Conservation (phyloP, 1,140 invertebrate species). For the Hylaeus anthracinus region DNA sequence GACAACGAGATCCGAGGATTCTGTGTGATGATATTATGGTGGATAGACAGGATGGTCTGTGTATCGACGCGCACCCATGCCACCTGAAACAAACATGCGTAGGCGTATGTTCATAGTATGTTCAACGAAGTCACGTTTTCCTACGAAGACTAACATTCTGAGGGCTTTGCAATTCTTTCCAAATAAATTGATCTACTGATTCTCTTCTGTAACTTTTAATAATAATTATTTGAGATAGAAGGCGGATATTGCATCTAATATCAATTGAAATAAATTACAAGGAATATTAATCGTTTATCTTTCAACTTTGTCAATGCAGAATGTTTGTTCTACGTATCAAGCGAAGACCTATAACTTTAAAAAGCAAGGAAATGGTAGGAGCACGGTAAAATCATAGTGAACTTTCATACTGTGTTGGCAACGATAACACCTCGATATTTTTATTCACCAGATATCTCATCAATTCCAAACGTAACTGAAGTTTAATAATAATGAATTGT, state of each 20-base stretch:
- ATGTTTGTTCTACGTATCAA: no score
- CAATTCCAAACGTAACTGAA: background rate
- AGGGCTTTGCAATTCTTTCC: no score
- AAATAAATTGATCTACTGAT: no score
- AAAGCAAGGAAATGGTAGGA: background rate
- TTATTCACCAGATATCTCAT: conserved; percentile 1
- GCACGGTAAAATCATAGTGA: background rate
- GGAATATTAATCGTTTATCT: no score
- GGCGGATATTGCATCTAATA: no score
- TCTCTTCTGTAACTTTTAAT: no score
- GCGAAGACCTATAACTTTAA: no score
- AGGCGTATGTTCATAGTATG: background rate
- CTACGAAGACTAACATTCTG: background rate
- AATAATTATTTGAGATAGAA: background rate
- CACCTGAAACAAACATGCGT: conserved; percentile 83
- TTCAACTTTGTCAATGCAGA: no score
- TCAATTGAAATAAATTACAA: no score
- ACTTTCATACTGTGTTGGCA: background rate
- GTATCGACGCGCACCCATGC: conserved; percentile 96
- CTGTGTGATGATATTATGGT: conserved; percentile 93
- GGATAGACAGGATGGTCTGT: conserved; percentile 94
- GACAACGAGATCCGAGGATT: conserved; percentile 92
- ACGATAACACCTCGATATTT: background rate
- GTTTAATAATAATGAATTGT: background rate
- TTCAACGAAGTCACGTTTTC: background rate